Percentiles rank a stretch among this genome's conserved stretches.
These are phyloP conservation scores for Dipodomys stephensi DNA, from an alignment of 2,113 vertebrate genomes.

Conservation along the genomic window DNA sequence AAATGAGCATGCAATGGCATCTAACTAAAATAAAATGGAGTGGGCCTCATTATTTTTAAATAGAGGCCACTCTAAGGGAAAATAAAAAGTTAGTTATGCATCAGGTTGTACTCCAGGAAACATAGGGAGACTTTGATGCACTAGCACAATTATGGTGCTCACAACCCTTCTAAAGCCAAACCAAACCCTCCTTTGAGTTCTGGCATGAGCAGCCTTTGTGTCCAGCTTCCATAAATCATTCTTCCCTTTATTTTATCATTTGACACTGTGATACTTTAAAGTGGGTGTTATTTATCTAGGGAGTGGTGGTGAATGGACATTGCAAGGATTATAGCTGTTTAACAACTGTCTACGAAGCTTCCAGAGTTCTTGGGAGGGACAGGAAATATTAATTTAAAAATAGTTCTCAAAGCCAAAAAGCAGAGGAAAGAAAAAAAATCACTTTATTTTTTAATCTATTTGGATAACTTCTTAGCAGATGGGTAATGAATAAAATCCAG, in stretches of 20 bases:
- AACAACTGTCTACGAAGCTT: conserved; percentile 66
- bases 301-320: conserved; percentile 3
- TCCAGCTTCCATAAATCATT: conserved; percentile 15
- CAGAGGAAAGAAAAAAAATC: background rate
- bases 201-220: background rate
- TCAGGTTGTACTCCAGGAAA: background rate
- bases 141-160: conserved; percentile 5
- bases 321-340: conserved; percentile 49
- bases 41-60: background rate
- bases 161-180: background rate
- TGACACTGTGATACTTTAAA: background rate
- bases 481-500: conserved; percentile 66
- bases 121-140: background rate
- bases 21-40: background rate
- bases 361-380: conserved; percentile 59
- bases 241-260: conserved; percentile 18
- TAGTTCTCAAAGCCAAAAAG: conserved; percentile 69
- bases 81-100: background rate
- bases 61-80: background rate
- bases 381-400: conserved; percentile 79
- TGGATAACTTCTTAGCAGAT: conserved; percentile 68
- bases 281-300: conserved; percentile 59
- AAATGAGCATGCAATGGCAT: background rate
- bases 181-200: no score
- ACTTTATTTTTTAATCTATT: conserved; percentile 74